phyloP scores from a whole-genome alignment of 2,113 vertebrate species.

The Salvelinus fontinalis region DNA sequence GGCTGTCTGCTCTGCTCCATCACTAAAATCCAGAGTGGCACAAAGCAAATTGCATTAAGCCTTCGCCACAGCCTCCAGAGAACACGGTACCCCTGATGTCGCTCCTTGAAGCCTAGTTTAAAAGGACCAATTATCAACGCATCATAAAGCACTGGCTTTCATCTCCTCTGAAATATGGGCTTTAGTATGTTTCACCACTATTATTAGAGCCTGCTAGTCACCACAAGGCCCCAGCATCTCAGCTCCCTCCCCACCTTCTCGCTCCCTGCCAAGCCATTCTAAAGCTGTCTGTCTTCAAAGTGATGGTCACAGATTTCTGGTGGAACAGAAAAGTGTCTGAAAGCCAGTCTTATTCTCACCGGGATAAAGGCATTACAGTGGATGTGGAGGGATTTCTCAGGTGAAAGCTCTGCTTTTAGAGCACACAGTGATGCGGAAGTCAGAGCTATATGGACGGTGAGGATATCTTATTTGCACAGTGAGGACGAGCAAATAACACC shows the following conservation, averaged over 20 bases:
- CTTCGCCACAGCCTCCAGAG: slow-evolving; percentile 40
- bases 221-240: slow-evolving; percentile 16
- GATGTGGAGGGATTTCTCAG: slow-evolving; percentile 27
- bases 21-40: slow-evolving; percentile 38
- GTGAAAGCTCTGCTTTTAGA: slow-evolving; percentile 29
- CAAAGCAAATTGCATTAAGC: slow-evolving; percentile 58
- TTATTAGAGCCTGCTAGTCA: slow-evolving; percentile 37
- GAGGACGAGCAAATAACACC: slow-evolving; percentile 56
- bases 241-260: slow-evolving; percentile 10
- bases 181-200: slow-evolving; percentile 18
- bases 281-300: slow-evolving; percentile 19
- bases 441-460: slow-evolving; percentile 10
- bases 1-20: background rate
- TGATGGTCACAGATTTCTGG: background rate
- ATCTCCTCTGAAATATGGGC: slow-evolving; percentile 52
- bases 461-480: slow-evolving; percentile 55
- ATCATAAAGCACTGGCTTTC: slow-evolving; percentile 66
- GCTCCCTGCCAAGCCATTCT: background rate
- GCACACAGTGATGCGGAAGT: slow-evolving; percentile 15
- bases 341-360: slow-evolving; percentile 37
- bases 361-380: slow-evolving; percentile 17
- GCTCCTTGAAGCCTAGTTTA: slow-evolving; percentile 50
- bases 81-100: slow-evolving; percentile 49
- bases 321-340: slow-evolving; percentile 6
- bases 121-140: slow-evolving; percentile 71